A percentile compares a stretch with the other conserved stretches of the same genome.
Evolutionary conservation across 2,113 vertebrate species (phyloP).

Genomic region (Propithecus coquereli): DNA sequence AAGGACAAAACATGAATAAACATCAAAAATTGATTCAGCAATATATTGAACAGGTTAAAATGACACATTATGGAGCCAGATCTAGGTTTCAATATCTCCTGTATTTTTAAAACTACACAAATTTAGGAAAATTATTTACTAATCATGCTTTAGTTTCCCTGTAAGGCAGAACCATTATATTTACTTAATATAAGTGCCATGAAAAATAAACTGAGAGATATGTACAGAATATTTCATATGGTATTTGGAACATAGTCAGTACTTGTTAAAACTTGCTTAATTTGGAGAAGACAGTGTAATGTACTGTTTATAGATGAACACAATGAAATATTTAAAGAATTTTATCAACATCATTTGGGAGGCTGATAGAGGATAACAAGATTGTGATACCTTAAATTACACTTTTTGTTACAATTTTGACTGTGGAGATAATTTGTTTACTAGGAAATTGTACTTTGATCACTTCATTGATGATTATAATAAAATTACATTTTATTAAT

Average conservation of each 20-base stretch:
- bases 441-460: background rate
- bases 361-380: background rate
- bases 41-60: background rate
- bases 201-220: background rate
- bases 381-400: background rate
- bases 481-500: background rate
- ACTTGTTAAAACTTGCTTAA: background rate
- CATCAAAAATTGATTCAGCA: background rate
- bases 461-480: background rate
- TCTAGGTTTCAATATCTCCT: background rate
- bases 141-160: background rate
- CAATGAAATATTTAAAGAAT: constrained; percentile 16
- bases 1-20: background rate
- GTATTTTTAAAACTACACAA: background rate
- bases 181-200: background rate
- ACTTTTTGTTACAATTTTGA: background rate
- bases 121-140: background rate
- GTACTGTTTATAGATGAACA: background rate
- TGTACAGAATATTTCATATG: background rate
- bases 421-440: background rate
- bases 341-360: background rate
- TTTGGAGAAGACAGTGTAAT: background rate
- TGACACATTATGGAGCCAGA: background rate
- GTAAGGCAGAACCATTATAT: background rate
- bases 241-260: background rate